phyloP scores from a whole-genome alignment of 2,797 vertebrate species.

The Limnodromus scolopaceus region DNA sequence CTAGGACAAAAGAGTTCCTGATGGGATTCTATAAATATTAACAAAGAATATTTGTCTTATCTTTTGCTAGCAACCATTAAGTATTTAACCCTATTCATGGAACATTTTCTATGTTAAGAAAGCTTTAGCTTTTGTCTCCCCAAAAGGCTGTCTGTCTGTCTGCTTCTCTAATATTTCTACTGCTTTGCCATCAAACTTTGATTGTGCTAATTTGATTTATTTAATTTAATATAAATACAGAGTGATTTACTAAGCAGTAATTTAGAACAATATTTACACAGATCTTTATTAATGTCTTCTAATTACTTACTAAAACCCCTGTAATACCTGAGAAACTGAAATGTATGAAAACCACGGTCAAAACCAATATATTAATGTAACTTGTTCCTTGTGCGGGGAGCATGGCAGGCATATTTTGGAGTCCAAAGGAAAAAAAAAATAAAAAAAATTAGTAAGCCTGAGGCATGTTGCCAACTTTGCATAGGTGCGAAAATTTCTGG shows the following conservation, averaged over 20 bases:
- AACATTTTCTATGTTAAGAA: slow-evolving; percentile 55
- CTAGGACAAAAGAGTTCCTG: slow-evolving; percentile 65
- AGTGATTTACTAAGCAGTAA: background rate
- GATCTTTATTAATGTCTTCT: background rate
- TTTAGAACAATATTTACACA: background rate
- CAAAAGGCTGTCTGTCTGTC: slow-evolving; percentile 54
- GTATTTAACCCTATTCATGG: slow-evolving; percentile 64
- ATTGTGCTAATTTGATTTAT: slow-evolving; percentile 12
- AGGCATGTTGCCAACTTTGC: background rate
- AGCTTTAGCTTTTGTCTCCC: slow-evolving; percentile 59
- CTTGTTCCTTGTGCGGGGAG: background rate
- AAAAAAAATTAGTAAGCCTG: background rate
- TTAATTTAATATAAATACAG: background rate
- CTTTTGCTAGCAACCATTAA: slow-evolving; percentile 69
- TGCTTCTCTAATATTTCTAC: background rate
- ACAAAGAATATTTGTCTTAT: slow-evolving; percentile 74
- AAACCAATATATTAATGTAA: background rate
- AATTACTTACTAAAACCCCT: background rate
- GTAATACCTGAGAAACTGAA: background rate
- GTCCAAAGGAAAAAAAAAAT: background rate
- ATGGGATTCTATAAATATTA: slow-evolving; percentile 71
- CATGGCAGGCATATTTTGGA: background rate
- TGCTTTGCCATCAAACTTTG: background rate
- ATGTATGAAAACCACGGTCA: background rate
- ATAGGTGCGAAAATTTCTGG: slow-evolving; percentile 1